Percentiles rank a stretch among this genome's conserved stretches.
These are phyloP conservation scores for Calidris pygmaea DNA, from an alignment of 2,113 vertebrate species.

Conservation along the genomic window DNA sequence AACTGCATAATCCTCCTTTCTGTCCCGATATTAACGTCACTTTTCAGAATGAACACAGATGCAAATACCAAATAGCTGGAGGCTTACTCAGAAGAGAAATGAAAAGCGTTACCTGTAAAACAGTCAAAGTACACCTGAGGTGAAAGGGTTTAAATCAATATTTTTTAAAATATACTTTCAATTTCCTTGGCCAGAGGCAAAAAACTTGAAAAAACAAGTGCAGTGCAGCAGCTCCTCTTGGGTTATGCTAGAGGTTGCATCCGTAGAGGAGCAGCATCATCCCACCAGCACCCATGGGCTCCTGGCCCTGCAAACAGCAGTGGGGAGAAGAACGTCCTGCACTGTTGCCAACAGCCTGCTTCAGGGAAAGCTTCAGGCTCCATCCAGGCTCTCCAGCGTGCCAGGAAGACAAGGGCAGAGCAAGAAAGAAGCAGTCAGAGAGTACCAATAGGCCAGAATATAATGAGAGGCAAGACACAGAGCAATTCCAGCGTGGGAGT, in stretches of 20 bases:
- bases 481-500: not conserved
- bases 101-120: not conserved
- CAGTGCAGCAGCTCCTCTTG: not conserved
- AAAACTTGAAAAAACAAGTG: not conserved
- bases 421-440: not conserved
- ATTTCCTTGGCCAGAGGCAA: not conserved
- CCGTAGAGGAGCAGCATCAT: not conserved
- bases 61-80: not conserved
- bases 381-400: not conserved
- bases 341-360: not conserved
- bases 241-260: not conserved
- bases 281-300: too few species aligned
- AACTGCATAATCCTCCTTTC: not conserved
- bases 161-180: not conserved
- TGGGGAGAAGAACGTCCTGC: not conserved
- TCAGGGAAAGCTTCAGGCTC: not conserved
- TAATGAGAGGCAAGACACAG: not conserved
- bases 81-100: not conserved
- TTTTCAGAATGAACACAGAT: not conserved
- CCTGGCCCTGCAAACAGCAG: not conserved
- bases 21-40: not conserved
- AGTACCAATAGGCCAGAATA: not conserved
- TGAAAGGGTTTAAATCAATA: not conserved
- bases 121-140: not conserved
- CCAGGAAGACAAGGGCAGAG: not conserved